Percentiles rank a stretch among this genome's conserved stretches.
Evolutionary conservation across 92 coral and sea anemone genomes (phyloP).

Genomic region (Chrysogorgia sp.): DNA sequence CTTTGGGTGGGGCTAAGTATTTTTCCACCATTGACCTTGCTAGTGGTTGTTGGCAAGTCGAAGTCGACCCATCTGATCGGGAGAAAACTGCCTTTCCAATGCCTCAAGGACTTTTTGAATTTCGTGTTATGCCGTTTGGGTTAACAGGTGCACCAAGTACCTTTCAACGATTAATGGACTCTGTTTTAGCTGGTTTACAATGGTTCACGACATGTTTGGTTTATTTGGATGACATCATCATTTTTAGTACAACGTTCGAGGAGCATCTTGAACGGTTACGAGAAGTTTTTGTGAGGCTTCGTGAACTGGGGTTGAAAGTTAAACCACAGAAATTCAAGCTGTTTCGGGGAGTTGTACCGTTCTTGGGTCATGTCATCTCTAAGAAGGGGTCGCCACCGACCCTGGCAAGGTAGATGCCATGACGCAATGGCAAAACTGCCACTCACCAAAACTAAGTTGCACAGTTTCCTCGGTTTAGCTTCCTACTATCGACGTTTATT

Average conservation of each 20-base stretch:
- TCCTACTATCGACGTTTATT: conserved; percentile 39
- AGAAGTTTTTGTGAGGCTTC: conserved; percentile 39
- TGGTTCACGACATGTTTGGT: conserved; percentile 56
- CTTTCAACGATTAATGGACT: conserved; percentile 52
- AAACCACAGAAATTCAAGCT: conserved; percentile 54
- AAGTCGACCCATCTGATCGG: conserved; percentile 37
- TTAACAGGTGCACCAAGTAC: conserved; percentile 50
- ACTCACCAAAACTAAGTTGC: conserved; percentile 29
- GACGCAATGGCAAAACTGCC: conserved; percentile 34
- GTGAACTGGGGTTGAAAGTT: conserved; percentile 47
- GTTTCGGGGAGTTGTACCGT: conserved; percentile 18
- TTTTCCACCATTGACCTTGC: conserved; percentile 48
- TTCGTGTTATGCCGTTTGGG: conserved; percentile 59
- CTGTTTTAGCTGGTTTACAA: conserved; percentile 36
- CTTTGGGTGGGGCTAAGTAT: conserved; percentile 22
- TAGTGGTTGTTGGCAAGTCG: conserved; percentile 56
- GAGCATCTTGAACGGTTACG: conserved; percentile 32
- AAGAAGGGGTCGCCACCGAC: conserved; percentile 35
- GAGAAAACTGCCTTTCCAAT: conserved; percentile 47
- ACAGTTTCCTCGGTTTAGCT: no score
- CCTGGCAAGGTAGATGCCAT: conserved; percentile 40
- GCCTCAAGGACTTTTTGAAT: conserved; percentile 51
- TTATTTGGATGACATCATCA: conserved; percentile 47
- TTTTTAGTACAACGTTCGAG: conserved; percentile 32
- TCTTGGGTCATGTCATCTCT: conserved; percentile 52